Percentiles rank a stretch among this genome's conserved stretches.
Conservation (phyloP, 1,140 invertebrate genomes). For the Brachionus manjavacas region DNA sequence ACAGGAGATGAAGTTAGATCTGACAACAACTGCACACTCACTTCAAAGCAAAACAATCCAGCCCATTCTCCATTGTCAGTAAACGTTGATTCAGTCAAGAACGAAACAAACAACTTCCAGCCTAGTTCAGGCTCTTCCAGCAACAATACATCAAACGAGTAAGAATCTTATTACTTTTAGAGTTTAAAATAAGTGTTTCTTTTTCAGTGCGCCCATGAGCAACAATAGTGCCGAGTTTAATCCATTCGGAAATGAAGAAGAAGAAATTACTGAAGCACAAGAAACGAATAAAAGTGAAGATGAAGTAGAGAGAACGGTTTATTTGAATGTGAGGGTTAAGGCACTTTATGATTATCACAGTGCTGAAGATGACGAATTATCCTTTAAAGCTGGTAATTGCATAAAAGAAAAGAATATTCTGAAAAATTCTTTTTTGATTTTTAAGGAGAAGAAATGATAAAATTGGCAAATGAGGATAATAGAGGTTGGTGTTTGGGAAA, state of each 20-base stretch:
- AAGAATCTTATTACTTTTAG: background rate
- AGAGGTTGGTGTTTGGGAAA: conserved; percentile 97
- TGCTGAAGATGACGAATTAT: conserved; percentile 90
- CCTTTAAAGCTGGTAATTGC: conserved; percentile 80
- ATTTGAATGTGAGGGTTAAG: conserved; percentile 62
- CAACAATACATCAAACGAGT: background rate
- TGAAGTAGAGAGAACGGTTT: background rate
- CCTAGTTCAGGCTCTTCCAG: background rate
- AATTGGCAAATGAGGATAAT: conserved; percentile 93
- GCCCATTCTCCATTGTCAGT: background rate
- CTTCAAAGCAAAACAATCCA: background rate
- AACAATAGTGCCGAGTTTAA: conserved; percentile 12
- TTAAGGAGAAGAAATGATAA: conserved; percentile 90
- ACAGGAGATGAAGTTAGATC: background rate
- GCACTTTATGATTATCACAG: conserved; percentile 94
- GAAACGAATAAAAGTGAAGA: conserved; percentile 6
- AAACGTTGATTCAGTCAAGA: background rate
- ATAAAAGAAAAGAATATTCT: background rate
- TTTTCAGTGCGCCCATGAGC: background rate
- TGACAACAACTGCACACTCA: background rate
- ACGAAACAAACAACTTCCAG: background rate
- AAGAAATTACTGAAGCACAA: background rate
- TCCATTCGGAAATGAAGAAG: conserved; percentile 22
- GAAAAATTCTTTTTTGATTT: conserved; percentile 44
- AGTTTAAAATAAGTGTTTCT: background rate